Conservation (phyloP, 2,888 invertebrate genomes). For the Barypeithes pellucidus region DNA sequence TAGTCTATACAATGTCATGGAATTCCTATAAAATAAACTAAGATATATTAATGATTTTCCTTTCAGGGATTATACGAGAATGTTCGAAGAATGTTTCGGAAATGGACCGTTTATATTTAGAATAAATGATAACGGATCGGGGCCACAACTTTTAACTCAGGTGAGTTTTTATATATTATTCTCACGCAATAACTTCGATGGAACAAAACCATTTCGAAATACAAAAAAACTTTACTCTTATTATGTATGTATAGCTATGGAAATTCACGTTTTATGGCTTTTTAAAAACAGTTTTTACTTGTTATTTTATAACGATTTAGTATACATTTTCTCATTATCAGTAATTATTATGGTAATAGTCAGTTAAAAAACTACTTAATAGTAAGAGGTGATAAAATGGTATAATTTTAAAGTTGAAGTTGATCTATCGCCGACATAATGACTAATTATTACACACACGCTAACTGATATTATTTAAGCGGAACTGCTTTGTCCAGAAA, state of each 20-base stretch:
- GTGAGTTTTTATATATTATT: constrained; percentile 68
- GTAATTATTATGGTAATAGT: not conserved
- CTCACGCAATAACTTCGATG: constrained; percentile 27
- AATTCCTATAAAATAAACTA: not conserved
- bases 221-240: constrained; percentile 21
- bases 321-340: not conserved
- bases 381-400: not conserved
- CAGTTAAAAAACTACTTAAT: not conserved
- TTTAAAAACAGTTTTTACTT: constrained; percentile 7
- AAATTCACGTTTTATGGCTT: constrained; percentile 16
- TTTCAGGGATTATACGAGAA: constrained; percentile 55
- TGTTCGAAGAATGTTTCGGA: constrained; percentile 72
- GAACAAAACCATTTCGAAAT: constrained; percentile 11
- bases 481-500: too few species aligned
- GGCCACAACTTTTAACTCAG: constrained; percentile 83
- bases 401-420: too few species aligned
- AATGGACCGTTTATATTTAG: constrained; percentile 84
- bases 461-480: too few species aligned
- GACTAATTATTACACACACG: too few species aligned
- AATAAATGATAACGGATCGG: constrained; percentile 82
- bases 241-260: constrained; percentile 22
- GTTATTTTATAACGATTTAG: constrained; percentile 3
- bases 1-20: not conserved
- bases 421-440: too few species aligned
- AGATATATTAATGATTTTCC: constrained; percentile 1